These are phyloP conservation scores for Malacosoma neustria DNA, from an alignment of 2,888 invertebrate species.

Conservation along the genomic window DNA sequence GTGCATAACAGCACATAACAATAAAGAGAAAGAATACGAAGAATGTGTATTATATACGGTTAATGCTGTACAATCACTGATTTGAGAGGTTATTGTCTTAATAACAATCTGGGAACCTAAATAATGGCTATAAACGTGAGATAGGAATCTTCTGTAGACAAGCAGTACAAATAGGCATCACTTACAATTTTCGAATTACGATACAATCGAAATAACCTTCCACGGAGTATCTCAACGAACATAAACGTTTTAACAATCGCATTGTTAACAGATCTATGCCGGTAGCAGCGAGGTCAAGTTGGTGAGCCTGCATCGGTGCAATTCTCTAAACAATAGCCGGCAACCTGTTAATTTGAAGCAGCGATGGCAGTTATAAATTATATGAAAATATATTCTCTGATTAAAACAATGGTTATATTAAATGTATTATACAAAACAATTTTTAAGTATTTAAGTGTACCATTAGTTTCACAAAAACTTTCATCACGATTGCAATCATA, in stretches of 20 bases:
- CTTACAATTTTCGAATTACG: constrained; percentile 33
- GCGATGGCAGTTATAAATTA: too few species aligned
- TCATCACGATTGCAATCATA: too few species aligned
- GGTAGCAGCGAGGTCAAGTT: constrained; percentile 15
- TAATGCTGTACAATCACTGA: background rate
- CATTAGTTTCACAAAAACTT: too few species aligned
- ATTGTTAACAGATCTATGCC: constrained; percentile 37
- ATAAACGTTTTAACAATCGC: constrained; percentile 52
- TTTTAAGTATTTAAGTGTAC: too few species aligned
- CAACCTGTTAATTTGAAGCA: too few species aligned
- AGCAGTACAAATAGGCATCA: constrained; percentile 26
- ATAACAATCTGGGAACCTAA: constrained; percentile 26
- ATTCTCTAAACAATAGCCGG: too few species aligned
- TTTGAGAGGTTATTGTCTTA: constrained; percentile 11
- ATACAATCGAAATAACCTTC: constrained; percentile 43
- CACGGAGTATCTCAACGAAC: constrained; percentile 30
- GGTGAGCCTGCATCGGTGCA: constrained; percentile 11
- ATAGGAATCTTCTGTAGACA: constrained; percentile 24
- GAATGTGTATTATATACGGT: background rate
- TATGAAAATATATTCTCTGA: too few species aligned
- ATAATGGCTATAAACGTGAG: constrained; percentile 22
- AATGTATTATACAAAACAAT: too few species aligned
- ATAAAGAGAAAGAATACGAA: background rate
- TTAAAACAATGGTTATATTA: too few species aligned
- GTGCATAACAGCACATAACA: background rate